Conservation (phyloP, 2,888 invertebrate genomes). For the Mechanitis mazaeus region DNA sequence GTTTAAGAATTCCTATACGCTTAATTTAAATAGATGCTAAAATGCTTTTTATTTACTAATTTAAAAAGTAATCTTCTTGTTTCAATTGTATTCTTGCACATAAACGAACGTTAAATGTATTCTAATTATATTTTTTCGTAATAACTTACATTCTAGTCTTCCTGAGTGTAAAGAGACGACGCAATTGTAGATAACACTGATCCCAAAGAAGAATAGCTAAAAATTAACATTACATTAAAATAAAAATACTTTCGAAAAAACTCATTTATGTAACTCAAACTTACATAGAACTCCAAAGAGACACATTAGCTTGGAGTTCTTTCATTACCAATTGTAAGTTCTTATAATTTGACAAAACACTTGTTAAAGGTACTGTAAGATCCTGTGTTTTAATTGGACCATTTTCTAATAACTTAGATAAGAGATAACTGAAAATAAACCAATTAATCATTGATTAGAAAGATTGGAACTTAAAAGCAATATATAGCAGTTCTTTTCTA, state of each 20-base stretch:
- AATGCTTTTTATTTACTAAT: no score
- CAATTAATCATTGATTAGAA: no score
- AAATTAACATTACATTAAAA: constrained; percentile 22
- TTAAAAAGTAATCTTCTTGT: no score
- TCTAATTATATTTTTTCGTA: background rate
- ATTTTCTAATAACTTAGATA: constrained; percentile 51
- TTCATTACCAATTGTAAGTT: constrained; percentile 74
- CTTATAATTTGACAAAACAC: constrained; percentile 70
- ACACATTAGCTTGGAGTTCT: constrained; percentile 60
- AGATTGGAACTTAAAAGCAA: no score
- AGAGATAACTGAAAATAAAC: constrained; percentile 48
- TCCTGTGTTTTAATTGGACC: constrained; percentile 63
- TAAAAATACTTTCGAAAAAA: constrained; percentile 14
- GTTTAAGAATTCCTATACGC: no score
- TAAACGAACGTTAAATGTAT: no score
- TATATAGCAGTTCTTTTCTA: no score
- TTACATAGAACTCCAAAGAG: constrained; percentile 40
- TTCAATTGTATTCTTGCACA: no score
- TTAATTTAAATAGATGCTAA: no score
- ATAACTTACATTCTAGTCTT: constrained; percentile 51
- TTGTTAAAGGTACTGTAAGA: constrained; percentile 57
- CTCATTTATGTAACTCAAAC: no score
- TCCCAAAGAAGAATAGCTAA: constrained; percentile 56
- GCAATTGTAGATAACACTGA: constrained; percentile 47
- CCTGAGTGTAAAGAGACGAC: constrained; percentile 46